A percentile compares a stretch with the other conserved stretches of the same genome.
Conservation (phyloP, 2,888 invertebrate species). For the Campoplex nolae region DNA sequence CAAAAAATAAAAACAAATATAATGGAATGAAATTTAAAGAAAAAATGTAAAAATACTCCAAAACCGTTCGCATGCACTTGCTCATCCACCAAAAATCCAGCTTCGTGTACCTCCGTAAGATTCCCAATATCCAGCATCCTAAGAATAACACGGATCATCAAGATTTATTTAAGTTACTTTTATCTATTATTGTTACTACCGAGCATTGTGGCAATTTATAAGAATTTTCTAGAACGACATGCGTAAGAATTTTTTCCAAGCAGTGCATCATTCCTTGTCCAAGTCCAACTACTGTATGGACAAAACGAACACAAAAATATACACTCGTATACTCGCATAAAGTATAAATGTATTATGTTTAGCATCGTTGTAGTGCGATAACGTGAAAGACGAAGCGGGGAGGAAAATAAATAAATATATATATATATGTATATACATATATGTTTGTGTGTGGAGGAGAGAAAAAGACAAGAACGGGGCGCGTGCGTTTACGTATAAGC, state of each 20-base stretch:
- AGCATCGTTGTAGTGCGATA: slow-evolving; percentile 66
- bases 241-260: slow-evolving; percentile 36
- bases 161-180: slow-evolving; percentile 28
- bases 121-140: neutral
- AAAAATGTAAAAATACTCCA: slow-evolving; percentile 6
- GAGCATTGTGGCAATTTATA: slow-evolving; percentile 47
- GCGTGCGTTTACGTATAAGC: slow-evolving; percentile 81
- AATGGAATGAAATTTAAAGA: neutral
- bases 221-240: slow-evolving; percentile 58
- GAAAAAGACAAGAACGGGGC: slow-evolving; percentile 64
- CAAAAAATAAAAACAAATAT: neutral
- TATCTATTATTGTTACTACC: slow-evolving; percentile 32
- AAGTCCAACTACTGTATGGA: slow-evolving; percentile 17
- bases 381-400: slow-evolving; percentile 27
- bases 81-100: neutral
- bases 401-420: slow-evolving; percentile 10
- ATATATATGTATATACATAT: slow-evolving; percentile 15
- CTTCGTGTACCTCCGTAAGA: slow-evolving; percentile 12
- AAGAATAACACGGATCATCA: neutral
- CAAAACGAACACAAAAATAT: slow-evolving; percentile 22
- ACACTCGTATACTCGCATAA: neutral
- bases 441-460: slow-evolving; percentile 31
- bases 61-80: slow-evolving; percentile 7
- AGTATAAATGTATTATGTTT: slow-evolving; percentile 57
- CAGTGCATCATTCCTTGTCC: slow-evolving; percentile 51